Base-by-base conservation (phyloP, 2,113 vertebrate genomes). In the Hipposideros armiger region DNA sequence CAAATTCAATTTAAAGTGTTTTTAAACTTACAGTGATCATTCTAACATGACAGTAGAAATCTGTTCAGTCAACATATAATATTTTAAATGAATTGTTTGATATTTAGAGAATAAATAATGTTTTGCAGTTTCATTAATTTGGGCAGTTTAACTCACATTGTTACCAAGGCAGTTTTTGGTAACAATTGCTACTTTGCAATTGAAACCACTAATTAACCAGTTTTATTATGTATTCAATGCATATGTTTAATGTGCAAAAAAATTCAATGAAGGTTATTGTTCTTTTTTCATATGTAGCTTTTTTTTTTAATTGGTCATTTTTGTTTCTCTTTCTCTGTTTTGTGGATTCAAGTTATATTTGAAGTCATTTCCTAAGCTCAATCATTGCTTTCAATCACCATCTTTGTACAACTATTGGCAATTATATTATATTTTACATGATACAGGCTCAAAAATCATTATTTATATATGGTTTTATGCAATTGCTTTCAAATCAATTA, bases 61-160 rank as follows among this genome's bases (percentile, higher is more conserved):
- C 4, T 66, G 19, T 9, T 54, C 32, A 42, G 56, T 90, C 15
- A 93, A 73, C 19, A 5, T 54, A 69, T 60, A 82, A 42, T 60
- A 40, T 85, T 95, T 91, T 84, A 19, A 93, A 28, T 50, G 7
- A 90, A 24, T 26, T 19, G 26, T 81, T 95, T 95, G 1, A 47
- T 56, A 45, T 54, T 87, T 87, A 54, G 52, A 70, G 3, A 73
- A 73, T 52, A 87, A 64, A 64, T 50, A 40, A 80, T 62, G 7
- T 11, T 7, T 88, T 91, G 66, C 84, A 60, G 17, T 88, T 86
- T 64, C 56, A 73, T 73, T 74, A 67, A 78, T 78, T 24, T 73
- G 7, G 17, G 14, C 1, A 58, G 40, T 58, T 84, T 87, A 84
- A 56, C 0, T 17, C 13, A 20, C 5, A 56, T 24, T 70, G n/a